Evolutionary conservation across 2,888 invertebrate species (phyloP).

Genomic region (Mythimna albipuncta): DNA sequence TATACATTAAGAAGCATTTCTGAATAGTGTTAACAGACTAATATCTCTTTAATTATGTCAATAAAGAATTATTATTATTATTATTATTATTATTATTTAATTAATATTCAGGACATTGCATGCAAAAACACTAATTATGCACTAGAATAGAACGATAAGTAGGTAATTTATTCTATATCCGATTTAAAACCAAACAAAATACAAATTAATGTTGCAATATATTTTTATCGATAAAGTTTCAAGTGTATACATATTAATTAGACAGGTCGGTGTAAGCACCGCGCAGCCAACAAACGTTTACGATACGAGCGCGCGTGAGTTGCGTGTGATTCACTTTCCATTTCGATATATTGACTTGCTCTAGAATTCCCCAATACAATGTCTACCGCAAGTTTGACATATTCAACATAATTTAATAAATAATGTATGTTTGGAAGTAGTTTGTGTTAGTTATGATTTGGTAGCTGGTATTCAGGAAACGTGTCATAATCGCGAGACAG

Average conservation of each 20-base stretch:
- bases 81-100: no score
- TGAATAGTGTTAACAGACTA: neutral
- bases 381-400: constrained; percentile 59
- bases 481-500: neutral
- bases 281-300: constrained; percentile 45
- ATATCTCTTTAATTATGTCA: no score
- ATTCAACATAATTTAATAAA: constrained; percentile 48
- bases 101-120: neutral
- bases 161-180: constrained; percentile 22
- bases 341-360: constrained; percentile 72
- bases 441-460: constrained; percentile 11
- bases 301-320: constrained; percentile 38
- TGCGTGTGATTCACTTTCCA: constrained; percentile 77
- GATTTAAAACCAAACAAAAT: constrained; percentile 3
- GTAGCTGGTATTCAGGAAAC: constrained; percentile 18
- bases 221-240: constrained; percentile 8
- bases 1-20: neutral
- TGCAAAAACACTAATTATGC: neutral
- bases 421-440: constrained; percentile 11
- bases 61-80: no score
- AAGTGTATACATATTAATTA: constrained; percentile 45
- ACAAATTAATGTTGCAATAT: constrained; percentile 2
- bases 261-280: constrained; percentile 36
- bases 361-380: constrained; percentile 58
- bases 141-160: constrained; percentile 4